Conservation (phyloP, 2,888 invertebrate genomes). For the Anoplius nigerrimus region DNA sequence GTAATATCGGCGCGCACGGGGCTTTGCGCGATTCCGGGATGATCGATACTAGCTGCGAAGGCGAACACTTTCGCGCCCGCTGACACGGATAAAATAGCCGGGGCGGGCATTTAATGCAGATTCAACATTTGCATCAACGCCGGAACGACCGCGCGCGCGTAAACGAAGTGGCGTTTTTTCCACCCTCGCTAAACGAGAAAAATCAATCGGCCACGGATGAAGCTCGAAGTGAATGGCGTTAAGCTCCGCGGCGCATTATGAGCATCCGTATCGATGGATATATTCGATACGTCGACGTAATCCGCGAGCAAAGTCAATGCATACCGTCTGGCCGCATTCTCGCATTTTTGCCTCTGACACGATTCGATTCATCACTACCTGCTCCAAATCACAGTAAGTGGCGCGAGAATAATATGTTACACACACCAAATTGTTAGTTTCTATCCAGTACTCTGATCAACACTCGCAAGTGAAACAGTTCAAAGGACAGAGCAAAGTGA, state of each 20-base stretch:
- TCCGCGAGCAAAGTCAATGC: slow-evolving; percentile 6
- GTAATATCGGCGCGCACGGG: slow-evolving; percentile 21
- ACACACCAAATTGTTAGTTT: too few species aligned
- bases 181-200: not conserved
- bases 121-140: not conserved
- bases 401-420: too few species aligned
- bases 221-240: slow-evolving; percentile 21
- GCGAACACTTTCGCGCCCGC: not conserved
- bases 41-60: not conserved
- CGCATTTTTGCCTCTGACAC: too few species aligned
- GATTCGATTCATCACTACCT: too few species aligned
- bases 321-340: too few species aligned
- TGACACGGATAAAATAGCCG: not conserved
- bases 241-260: slow-evolving; percentile 14
- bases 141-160: not conserved
- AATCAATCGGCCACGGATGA: slow-evolving; percentile 5
- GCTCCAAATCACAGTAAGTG: too few species aligned
- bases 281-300: slow-evolving; percentile 24
- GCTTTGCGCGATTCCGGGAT: not conserved
- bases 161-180: not conserved
- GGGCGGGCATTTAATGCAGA: not conserved
- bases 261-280: slow-evolving; percentile 6
- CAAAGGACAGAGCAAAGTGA: too few species aligned
- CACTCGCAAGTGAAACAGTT: too few species aligned
- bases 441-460: too few species aligned